phyloP scores from a whole-genome alignment of 2,888 invertebrate genomes.

The Drosophila barbarae region DNA sequence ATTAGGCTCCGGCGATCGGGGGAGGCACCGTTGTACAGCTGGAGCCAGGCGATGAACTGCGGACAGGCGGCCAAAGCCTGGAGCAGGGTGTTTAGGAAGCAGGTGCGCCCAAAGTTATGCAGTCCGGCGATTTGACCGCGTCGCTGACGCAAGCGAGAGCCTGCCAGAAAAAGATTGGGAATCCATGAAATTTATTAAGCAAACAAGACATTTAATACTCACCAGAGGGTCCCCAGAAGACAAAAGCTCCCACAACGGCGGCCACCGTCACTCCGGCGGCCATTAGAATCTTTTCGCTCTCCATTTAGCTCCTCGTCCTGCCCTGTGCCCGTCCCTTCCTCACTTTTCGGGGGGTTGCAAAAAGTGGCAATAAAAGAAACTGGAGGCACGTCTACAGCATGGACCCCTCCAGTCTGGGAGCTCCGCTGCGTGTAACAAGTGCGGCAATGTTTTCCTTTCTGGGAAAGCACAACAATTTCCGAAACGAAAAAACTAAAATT shows the following conservation, averaged over 20 bases:
- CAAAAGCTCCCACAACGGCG: constrained; percentile 90
- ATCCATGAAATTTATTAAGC: not conserved
- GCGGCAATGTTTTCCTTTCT: not conserved
- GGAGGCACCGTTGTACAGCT: constrained; percentile 82
- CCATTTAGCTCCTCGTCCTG: constrained; percentile 68
- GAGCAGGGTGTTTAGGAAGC: constrained; percentile 94
- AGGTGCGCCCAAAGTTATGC: constrained; percentile 94
- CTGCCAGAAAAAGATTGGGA: constrained; percentile 47
- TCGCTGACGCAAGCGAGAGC: constrained; percentile 82
- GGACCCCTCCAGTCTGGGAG: constrained; percentile 1
- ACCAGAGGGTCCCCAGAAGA: constrained; percentile 86
- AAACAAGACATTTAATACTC: constrained; percentile 22
- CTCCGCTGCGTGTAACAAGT: not conserved
- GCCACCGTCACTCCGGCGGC: constrained; percentile 89
- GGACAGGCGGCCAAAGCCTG: constrained; percentile 95
- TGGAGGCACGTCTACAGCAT: constrained; percentile 11
- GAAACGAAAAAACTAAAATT: not conserved
- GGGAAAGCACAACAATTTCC: not conserved
- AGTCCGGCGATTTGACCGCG: constrained; percentile 90
- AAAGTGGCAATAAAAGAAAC: not conserved
- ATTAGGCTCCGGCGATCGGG: constrained; percentile 86
- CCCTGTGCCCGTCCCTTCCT: not conserved
- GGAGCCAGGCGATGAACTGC: constrained; percentile 90
- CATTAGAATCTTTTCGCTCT: constrained; percentile 87
- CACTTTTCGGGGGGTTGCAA: constrained; percentile 1